Conservation (phyloP, 2,888 invertebrate species). For the Steromphala cineraria region DNA sequence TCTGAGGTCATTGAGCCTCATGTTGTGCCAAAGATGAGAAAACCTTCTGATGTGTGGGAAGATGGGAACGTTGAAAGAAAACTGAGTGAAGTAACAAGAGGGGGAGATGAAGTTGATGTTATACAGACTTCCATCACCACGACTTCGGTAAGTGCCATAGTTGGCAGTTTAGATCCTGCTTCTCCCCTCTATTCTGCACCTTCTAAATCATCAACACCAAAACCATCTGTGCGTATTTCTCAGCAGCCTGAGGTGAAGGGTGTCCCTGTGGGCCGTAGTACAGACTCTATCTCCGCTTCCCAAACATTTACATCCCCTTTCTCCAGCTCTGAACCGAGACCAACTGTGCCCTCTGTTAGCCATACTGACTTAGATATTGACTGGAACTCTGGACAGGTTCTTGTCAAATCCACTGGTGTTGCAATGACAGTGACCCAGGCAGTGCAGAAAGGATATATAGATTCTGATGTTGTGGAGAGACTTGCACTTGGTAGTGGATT, state of each 20-base stretch:
- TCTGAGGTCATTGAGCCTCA: background rate
- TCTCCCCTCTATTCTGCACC: slow-evolving; percentile 14
- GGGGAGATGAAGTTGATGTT: slow-evolving; percentile 8
- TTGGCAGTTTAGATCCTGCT: slow-evolving; percentile 20
- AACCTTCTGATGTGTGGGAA: background rate
- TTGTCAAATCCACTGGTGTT: slow-evolving; percentile 82
- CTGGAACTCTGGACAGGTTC: slow-evolving; percentile 65
- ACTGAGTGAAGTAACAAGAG: background rate
- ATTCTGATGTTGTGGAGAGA: slow-evolving; percentile 82
- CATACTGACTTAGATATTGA: slow-evolving; percentile 55
- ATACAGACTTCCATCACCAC: background rate
- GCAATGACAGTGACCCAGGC: slow-evolving; percentile 88
- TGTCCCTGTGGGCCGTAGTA: slow-evolving; percentile 32
- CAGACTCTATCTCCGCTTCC: slow-evolving; percentile 28
- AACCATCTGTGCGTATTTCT: slow-evolving; percentile 7
- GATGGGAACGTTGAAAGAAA: slow-evolving; percentile 3
- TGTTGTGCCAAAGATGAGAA: background rate
- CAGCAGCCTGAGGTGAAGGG: slow-evolving; percentile 21
- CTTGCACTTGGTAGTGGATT: slow-evolving; percentile 52
- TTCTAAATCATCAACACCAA: slow-evolving; percentile 4
- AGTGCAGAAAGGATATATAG: slow-evolving; percentile 78
- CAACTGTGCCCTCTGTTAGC: slow-evolving; percentile 7
- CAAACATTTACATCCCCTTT: slow-evolving; percentile 30
- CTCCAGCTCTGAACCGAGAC: slow-evolving; percentile 18
- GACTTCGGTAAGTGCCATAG: slow-evolving; percentile 30